Evolutionary conservation across 2,888 invertebrate species (phyloP).

Genomic region (Hymenopus coronatus): DNA sequence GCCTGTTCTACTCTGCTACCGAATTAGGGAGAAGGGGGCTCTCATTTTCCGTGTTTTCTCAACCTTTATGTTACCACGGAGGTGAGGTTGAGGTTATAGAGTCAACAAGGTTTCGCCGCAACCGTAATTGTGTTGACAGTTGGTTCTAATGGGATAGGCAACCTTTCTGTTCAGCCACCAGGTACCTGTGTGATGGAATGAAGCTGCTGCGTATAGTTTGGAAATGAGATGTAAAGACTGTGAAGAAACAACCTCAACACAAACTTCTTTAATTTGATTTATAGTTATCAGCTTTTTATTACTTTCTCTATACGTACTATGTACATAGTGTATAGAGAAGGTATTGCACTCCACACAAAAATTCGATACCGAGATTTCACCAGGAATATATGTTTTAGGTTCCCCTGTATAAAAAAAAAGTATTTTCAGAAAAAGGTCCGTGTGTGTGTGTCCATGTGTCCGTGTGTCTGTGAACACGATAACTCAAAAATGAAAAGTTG

Average conservation of each 20-base stretch:
- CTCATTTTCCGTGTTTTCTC: background rate
- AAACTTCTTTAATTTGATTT: too few relatives aligned
- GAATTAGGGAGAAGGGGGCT: background rate
- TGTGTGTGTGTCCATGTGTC: too few relatives aligned
- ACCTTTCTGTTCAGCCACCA: background rate
- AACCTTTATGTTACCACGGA: background rate
- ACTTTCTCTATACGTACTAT: too few relatives aligned
- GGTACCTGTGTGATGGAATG: background rate
- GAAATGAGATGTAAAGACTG: background rate
- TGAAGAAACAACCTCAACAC: background rate
- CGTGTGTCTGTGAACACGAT: too few relatives aligned
- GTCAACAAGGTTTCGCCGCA: background rate
- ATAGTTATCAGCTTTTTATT: too few relatives aligned
- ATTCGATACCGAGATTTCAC: too few relatives aligned
- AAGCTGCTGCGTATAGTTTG: background rate
- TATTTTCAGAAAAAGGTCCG: too few relatives aligned
- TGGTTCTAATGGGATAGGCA: background rate
- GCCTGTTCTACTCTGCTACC: background rate
- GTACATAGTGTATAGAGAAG: too few relatives aligned
- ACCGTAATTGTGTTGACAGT: background rate
- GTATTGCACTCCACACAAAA: too few relatives aligned
- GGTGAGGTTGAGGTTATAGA: background rate
- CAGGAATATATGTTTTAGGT: too few relatives aligned
- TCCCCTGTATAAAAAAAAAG: too few relatives aligned
- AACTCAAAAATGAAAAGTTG: too few relatives aligned